phyloP scores from a whole-genome alignment of 2,797 vertebrate species.

The Neosilurus hyrtlii region DNA sequence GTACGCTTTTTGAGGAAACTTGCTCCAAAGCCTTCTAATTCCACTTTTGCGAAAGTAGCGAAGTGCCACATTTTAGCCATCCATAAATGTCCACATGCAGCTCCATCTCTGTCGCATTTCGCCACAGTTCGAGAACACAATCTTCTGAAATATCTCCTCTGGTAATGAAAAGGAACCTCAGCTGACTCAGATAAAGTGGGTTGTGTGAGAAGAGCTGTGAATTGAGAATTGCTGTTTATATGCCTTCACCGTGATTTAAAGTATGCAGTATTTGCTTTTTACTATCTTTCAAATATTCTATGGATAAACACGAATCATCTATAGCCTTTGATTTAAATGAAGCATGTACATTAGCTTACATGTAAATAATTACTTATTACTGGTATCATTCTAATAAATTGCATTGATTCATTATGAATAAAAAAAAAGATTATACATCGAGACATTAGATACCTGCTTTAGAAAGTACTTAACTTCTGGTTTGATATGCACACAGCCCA shows the following conservation, averaged over 20 bases:
- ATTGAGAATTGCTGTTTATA: constrained; percentile 16
- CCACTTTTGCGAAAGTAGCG: constrained; percentile 42
- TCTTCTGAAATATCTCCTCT: constrained; percentile 36
- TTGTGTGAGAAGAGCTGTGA: constrained; percentile 3
- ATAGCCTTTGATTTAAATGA: constrained; percentile 56
- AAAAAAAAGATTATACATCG: not conserved
- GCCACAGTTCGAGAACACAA: constrained; percentile 26
- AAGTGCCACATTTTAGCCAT: constrained; percentile 27
- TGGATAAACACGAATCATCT: not conserved
- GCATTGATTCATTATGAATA: not conserved
- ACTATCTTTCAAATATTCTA: constrained; percentile 35
- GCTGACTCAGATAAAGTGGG: constrained; percentile 28
- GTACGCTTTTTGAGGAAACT: constrained; percentile 31
- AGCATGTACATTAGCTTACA: constrained; percentile 58
- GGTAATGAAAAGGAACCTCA: constrained; percentile 33
- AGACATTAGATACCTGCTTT: constrained; percentile 62
- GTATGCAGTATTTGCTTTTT: constrained; percentile 25
- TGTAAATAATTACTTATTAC: constrained; percentile 39
- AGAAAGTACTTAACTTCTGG: constrained; percentile 54
- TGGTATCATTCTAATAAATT: not conserved
- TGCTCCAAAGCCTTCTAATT: constrained; percentile 44
- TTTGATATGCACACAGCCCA: constrained; percentile 44
- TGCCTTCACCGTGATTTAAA: constrained; percentile 21
- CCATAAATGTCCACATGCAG: constrained; percentile 35
- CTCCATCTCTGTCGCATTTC: constrained; percentile 15